A percentile compares a stretch with the other conserved stretches of the same genome.
Conservation (phyloP, 2,797 vertebrate species). For the Telmatherina bonti region DNA sequence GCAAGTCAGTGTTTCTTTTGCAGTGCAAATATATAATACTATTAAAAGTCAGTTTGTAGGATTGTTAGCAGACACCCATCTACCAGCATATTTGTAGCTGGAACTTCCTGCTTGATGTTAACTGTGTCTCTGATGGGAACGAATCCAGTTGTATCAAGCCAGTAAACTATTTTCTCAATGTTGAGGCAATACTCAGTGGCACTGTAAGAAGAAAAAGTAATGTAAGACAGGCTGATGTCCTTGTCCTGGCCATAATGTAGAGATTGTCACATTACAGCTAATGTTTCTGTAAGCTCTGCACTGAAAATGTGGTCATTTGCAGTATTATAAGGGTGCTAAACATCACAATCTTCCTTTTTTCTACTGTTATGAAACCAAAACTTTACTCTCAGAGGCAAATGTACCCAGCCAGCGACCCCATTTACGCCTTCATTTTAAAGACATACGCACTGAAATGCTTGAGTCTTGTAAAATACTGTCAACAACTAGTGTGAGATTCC, state of each 20-base stretch:
- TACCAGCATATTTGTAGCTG: background rate
- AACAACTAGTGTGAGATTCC: constrained; percentile 8
- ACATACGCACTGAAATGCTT: constrained; percentile 12
- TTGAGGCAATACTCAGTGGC: background rate
- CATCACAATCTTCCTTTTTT: background rate
- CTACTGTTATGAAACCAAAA: constrained; percentile 37
- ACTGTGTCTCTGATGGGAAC: background rate
- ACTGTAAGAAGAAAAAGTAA: background rate
- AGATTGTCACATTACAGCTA: background rate
- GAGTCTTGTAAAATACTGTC: constrained; percentile 22
- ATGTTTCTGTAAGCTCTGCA: background rate
- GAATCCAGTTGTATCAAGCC: constrained; percentile 15
- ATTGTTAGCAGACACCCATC: background rate
- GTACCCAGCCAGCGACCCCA: constrained; percentile 13
- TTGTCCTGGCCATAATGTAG: too few species aligned
- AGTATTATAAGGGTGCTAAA: background rate
- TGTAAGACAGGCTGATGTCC: background rate
- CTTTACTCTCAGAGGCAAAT: constrained; percentile 8
- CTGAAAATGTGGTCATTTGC: background rate
- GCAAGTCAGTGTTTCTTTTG: too few species aligned
- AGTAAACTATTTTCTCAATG: background rate
- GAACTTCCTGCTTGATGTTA: constrained; percentile 5
- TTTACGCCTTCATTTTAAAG: constrained; percentile 7
- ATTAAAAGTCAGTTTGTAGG: background rate
- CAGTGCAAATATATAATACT: background rate